Percentiles rank a stretch among this genome's conserved stretches.
phyloP scores from a whole-genome alignment of 1,140 invertebrate species.

The Drosophila virilis region DNA sequence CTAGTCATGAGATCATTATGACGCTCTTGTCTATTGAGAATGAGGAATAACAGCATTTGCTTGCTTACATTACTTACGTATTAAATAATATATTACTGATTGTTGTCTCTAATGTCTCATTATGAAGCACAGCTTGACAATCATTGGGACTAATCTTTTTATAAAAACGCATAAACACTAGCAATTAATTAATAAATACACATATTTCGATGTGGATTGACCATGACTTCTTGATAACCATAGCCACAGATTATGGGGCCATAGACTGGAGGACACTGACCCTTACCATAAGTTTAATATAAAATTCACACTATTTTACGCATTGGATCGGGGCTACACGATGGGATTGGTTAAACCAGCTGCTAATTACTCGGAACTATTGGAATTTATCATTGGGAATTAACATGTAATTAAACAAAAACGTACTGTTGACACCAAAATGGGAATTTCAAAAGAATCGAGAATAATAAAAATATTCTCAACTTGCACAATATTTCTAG shows the following conservation, averaged over 20 bases:
- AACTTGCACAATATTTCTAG: neutral
- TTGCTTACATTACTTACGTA: too few species aligned
- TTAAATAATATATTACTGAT: too few species aligned
- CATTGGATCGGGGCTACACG: too few species aligned
- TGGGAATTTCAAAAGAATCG: slow-evolving; percentile 15
- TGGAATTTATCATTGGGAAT: slow-evolving; percentile 11
- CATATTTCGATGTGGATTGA: neutral
- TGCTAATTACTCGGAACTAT: neutral
- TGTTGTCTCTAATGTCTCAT: too few species aligned
- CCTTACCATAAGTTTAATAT: neutral
- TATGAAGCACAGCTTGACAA: too few species aligned
- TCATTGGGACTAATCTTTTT: too few species aligned
- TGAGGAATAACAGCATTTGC: too few species aligned
- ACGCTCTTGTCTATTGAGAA: too few species aligned
- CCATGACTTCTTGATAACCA: neutral
- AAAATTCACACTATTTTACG: neutral
- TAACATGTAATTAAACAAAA: slow-evolving; percentile 25
- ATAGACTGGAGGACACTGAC: neutral
- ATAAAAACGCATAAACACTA: too few species aligned
- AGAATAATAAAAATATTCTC: neutral
- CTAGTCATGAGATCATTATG: too few species aligned
- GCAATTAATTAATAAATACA: neutral
- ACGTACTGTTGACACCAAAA: slow-evolving; percentile 2
- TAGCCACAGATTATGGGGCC: neutral
- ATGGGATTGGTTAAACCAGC: neutral